A percentile compares a stretch with the other conserved stretches of the same genome.
phyloP scores from a whole-genome alignment of 2,888 invertebrate species.

The Philhelius pedissequus region DNA sequence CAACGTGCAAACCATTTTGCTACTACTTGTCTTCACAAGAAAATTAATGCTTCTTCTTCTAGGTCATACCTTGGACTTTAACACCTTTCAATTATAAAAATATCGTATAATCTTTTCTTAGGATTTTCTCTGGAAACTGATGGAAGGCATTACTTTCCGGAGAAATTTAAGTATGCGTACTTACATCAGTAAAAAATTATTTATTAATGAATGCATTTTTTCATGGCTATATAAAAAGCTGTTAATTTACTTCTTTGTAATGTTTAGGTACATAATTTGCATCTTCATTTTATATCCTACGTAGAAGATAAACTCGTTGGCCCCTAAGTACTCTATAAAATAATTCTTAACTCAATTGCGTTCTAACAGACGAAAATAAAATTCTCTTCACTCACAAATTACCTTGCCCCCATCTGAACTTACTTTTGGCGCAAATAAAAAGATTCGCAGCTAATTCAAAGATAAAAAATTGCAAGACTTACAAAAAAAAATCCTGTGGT shows the following conservation, averaged over 20 bases:
- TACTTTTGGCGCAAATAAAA: background rate
- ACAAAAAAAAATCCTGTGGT: background rate
- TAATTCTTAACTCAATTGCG: background rate
- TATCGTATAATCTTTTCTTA: no score
- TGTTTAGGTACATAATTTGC: background rate
- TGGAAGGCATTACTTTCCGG: no score
- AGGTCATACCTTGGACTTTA: no score
- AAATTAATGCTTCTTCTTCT: no score
- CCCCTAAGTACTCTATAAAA: background rate
- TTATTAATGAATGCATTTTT: background rate
- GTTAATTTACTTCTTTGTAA: no score
- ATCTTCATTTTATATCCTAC: background rate
- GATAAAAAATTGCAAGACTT: slow-evolving; percentile 22
- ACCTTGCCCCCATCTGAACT: background rate
- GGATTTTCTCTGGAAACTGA: no score
- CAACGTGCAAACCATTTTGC: no score
- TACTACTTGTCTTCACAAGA: no score
- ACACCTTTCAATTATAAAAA: no score
- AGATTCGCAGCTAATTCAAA: background rate
- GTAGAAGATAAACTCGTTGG: background rate
- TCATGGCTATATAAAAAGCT: background rate
- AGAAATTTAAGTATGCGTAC: no score
- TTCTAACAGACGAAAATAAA: background rate
- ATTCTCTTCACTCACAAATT: background rate
- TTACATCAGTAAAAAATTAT: background rate